These are phyloP conservation scores for Ctenomys sociabilis DNA, from an alignment of 2,113 vertebrate genomes.

Conservation along the genomic window DNA sequence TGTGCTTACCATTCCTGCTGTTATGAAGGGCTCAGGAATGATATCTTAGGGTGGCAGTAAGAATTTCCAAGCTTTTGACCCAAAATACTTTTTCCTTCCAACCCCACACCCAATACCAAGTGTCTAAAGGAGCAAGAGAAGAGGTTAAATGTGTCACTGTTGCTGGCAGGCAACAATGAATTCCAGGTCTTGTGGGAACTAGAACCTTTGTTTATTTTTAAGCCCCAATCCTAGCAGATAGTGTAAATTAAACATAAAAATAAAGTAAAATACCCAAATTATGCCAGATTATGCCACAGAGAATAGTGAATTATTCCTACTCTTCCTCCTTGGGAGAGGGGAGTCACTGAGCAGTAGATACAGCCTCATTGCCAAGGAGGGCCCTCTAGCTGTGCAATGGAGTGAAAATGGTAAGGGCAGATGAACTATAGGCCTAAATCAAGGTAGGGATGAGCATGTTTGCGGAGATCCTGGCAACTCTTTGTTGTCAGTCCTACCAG, in stretches of 20 bases:
- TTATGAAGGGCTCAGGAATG: not conserved
- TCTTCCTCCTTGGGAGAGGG: not conserved
- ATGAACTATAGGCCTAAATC: conserved; percentile 12
- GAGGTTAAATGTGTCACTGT: conserved; percentile 59
- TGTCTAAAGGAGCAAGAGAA: conserved; percentile 50
- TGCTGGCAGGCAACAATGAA: conserved; percentile 64
- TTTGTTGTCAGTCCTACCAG: conserved; percentile 49
- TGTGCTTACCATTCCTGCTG: not conserved
- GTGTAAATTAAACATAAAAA: conserved; percentile 72
- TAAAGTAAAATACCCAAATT: conserved; percentile 66
- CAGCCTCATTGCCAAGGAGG: not conserved
- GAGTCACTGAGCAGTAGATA: not conserved
- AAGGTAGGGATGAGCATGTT: conserved; percentile 17
- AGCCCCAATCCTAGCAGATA: conserved; percentile 67
- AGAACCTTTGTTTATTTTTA: conserved; percentile 73
- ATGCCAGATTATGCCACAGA: conserved; percentile 1
- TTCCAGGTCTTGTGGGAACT: conserved; percentile 57
- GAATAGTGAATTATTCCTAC: conserved; percentile 42
- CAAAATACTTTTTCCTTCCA: conserved; percentile 56
- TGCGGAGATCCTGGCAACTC: conserved; percentile 22
- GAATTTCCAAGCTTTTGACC: conserved; percentile 62
- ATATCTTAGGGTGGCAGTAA: conserved; percentile 52
- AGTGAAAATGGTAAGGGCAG: not conserved
- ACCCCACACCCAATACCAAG: not conserved
- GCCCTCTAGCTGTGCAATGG: not conserved